Evolutionary conservation across 1,140 invertebrate species (phyloP).

Genomic region (Capitella teleta): DNA sequence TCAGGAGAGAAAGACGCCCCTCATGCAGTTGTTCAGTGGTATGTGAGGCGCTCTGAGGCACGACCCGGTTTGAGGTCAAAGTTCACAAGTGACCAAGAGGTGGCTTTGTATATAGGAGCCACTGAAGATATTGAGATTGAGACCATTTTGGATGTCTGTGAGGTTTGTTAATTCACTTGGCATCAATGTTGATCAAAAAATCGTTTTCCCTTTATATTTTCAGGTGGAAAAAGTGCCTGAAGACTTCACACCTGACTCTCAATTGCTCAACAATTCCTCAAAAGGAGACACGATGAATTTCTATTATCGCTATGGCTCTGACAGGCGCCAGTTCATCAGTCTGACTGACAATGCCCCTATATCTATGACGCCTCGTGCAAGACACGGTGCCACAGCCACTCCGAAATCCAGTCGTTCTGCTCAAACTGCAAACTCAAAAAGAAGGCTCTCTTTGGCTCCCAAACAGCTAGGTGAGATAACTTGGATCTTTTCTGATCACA

Average conservation of each 20-base stretch:
- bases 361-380: no score
- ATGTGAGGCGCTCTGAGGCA: not conserved
- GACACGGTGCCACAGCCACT: no score
- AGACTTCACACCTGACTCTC: no score
- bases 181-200: not conserved
- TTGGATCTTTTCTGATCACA: not conserved
- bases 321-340: no score
- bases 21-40: slow-evolving; percentile 1
- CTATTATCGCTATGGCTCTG: no score
- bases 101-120: slow-evolving; percentile 1
- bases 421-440: not conserved
- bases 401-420: not conserved
- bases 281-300: not conserved
- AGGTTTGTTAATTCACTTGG: slow-evolving; percentile 2
- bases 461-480: not conserved
- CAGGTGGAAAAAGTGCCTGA: no score
- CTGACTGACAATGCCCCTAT: no score
- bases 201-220: no score
- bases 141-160: slow-evolving; percentile 1
- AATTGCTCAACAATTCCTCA: not conserved
- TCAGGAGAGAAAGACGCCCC: not conserved
- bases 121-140: slow-evolving; percentile 8
- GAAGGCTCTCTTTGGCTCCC: not conserved
- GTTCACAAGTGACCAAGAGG: not conserved
- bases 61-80: not conserved